phyloP scores from a whole-genome alignment of 2,888 invertebrate species.

The Lottia scabra region DNA sequence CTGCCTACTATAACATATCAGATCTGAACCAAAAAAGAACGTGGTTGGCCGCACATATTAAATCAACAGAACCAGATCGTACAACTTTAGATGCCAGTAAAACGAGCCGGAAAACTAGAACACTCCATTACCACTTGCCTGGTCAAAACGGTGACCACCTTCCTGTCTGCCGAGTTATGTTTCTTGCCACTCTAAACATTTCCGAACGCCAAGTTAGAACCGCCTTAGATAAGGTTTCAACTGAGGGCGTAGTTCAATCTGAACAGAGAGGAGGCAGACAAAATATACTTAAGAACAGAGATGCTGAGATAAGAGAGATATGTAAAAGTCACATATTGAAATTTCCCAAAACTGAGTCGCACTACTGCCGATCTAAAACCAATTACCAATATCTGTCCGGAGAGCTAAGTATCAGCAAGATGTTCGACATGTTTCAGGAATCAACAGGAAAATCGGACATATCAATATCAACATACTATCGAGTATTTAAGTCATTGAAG shows the following conservation, averaged over 20 bases:
- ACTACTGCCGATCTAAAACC: background rate
- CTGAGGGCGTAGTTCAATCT: background rate
- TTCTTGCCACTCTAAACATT: background rate
- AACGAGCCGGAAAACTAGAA: too few species aligned
- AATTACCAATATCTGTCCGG: background rate
- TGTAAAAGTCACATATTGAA: background rate
- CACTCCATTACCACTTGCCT: too few species aligned
- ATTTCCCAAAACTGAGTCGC: background rate
- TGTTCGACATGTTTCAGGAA: background rate
- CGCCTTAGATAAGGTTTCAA: background rate
- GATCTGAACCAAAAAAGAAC: too few species aligned
- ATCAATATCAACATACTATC: background rate
- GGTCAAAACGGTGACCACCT: background rate
- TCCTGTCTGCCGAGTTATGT: background rate
- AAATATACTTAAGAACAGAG: background rate
- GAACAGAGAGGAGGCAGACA: constrained; percentile 3
- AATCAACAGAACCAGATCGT: too few species aligned
- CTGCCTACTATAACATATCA: too few species aligned
- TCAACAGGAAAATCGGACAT: background rate
- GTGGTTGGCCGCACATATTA: too few species aligned
- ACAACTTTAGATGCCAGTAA: too few species aligned
- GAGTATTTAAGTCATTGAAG: background rate
- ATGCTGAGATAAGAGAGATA: background rate
- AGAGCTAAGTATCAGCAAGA: background rate
- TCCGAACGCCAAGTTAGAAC: background rate